Base-by-base conservation (phyloP, 1,140 invertebrate genomes). In the Drosophila micromelanica region DNA sequence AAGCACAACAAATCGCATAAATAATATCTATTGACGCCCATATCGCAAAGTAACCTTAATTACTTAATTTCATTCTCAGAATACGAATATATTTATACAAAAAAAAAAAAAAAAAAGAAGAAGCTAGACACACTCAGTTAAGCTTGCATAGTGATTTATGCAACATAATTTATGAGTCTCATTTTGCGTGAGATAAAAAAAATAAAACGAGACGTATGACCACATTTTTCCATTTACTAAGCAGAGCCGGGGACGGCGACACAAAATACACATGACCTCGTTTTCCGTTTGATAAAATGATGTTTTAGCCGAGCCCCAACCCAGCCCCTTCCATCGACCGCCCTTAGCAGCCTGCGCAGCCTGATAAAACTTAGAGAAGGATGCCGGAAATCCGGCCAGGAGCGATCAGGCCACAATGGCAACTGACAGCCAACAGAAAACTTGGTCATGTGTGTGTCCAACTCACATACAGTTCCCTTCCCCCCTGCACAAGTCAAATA, bases 121-220 rank as follows among this genome's bases (percentile, higher is more conserved):
- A 35, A 15, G 13, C 3, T 32, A 17, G 32, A 60, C 17, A 51
- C 37, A 51, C 9, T 35, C 23, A 51, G 30, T 23, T 17, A 40
- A 30, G 46, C 13, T 43, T 67, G 63, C 43, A 62, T 35, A 57
- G 76, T 84, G 80, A 86, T 80, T 86, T 86, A 84, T 84, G 77
- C 81, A 63, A 63, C 73, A 70, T 84, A 63, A 86, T 84, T 86
- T 80, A 84, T 84, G 81, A 77, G 51, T 62, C 67, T 76, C 80
- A 63, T 80, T 84, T 82, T 72, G 70, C 62, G 67, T 38, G 6
- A 60, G 49, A 35, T 12, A 30, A 49, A 30, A 45, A 55, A 30
- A 52, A 35, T n/a, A 45, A 35, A 37, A 20, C 40, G 55, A 56
- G 60, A 30, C 15, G 69, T 3, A 23, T 40, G 46, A 49, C 13